Evolutionary conservation across 92 coral and sea anemone genomes (phyloP).

Genomic region (Porites divaricata): DNA sequence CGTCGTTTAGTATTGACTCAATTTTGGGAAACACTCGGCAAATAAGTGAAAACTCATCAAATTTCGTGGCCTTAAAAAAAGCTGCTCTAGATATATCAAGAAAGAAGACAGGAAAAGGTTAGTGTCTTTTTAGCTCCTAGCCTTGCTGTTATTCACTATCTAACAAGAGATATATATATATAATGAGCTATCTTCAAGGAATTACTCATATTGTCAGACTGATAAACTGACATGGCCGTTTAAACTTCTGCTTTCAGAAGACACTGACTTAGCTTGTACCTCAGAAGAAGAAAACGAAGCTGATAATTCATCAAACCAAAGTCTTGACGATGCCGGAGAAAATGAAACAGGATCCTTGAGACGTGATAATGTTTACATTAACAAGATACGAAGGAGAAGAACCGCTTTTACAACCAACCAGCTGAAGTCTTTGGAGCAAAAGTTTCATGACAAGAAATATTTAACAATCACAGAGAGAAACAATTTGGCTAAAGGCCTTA

Average conservation of each 20-base stretch:
- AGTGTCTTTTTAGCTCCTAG: background rate
- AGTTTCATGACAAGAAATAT: constrained; percentile 97
- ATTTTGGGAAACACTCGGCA: constrained; percentile 64
- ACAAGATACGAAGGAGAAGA: constrained; percentile 89
- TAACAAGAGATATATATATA: background rate
- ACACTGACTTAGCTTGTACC: background rate
- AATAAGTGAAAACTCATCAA: constrained; percentile 5
- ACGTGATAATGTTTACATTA: constrained; percentile 34
- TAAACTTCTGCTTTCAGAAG: background rate
- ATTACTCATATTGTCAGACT: background rate
- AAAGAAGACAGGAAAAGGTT: constrained; percentile 5
- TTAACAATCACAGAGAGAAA: constrained; percentile 95
- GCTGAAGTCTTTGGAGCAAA: constrained; percentile 93
- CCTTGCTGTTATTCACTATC: background rate
- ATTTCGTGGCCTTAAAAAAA: background rate
- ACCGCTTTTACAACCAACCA: constrained; percentile 98
- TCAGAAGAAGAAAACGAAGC: background rate
- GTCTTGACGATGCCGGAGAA: constrained; percentile 3
- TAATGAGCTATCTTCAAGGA: background rate
- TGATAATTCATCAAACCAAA: background rate
- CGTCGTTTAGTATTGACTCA: constrained; percentile 83
- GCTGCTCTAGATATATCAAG: background rate
- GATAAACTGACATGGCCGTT: background rate
- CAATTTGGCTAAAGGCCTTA: constrained; percentile 90
- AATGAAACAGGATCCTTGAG: constrained; percentile 9